These are phyloP conservation scores for roundworm (Caenorhabditis elegans) DNA, from an alignment of 1,140 invertebrate genomes.

Conservation along the genomic window WBcel235 BX284603.4:871501-872000, in stretches of 20 bases:
- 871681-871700: no score
- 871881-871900: not conserved
- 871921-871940: not conserved
- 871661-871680: no score
- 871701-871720: no score
- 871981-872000: not conserved
- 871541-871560: no score
- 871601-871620: no score
- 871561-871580: no score
- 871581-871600: no score
- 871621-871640: no score
- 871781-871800: not conserved
- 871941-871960: not conserved
- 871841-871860: conserved; percentile 14
- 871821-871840: not conserved
- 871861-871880: not conserved
- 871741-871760: not conserved
- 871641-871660: no score
- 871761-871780: not conserved
- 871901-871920: not conserved
- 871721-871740: no score
- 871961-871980: not conserved
- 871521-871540: no score
- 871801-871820: not conserved
- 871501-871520: no score